Evolutionary conservation across 53 echinoderm and acorn worm genomes (phyloP).

Genomic region (Actinopyga echinites): DNA sequence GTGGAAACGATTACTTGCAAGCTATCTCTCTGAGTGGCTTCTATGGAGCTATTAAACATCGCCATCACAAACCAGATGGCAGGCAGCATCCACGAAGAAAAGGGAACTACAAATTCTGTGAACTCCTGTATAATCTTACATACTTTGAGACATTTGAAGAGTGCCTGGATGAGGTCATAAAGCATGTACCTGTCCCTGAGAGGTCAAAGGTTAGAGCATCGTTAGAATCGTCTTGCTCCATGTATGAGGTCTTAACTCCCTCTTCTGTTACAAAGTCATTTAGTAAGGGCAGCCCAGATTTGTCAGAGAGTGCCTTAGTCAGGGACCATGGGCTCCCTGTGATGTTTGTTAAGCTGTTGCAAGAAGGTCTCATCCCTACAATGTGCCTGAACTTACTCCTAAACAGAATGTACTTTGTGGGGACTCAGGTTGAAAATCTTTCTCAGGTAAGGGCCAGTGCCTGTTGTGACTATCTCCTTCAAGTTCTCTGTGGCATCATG

Average conservation of each 20-base stretch:
- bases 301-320: not conserved
- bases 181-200: not conserved
- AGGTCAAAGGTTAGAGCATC: not conserved
- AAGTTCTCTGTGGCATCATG: not conserved
- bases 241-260: not conserved
- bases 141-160: conserved; percentile 1
- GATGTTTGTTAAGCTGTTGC: conserved; percentile 7
- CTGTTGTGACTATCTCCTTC: not conserved
- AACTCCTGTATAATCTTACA: conserved; percentile 20
- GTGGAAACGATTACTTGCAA: conserved; percentile 87
- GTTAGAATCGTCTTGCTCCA: not conserved
- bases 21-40: conserved; percentile 39
- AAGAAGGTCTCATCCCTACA: not conserved
- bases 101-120: conserved; percentile 23
- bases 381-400: conserved; percentile 8
- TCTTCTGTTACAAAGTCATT: not conserved
- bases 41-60: conserved; percentile 20
- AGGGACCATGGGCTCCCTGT: conserved; percentile 25
- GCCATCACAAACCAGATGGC: not conserved
- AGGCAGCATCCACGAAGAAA: conserved; percentile 12
- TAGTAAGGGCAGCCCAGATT: not conserved
- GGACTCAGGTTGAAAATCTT: conserved; percentile 19
- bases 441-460: not conserved
- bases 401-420: conserved; percentile 42
- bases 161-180: conserved; percentile 18